Conservation (phyloP, 2,113 vertebrate genomes). For the Probosciger aterrimus region DNA sequence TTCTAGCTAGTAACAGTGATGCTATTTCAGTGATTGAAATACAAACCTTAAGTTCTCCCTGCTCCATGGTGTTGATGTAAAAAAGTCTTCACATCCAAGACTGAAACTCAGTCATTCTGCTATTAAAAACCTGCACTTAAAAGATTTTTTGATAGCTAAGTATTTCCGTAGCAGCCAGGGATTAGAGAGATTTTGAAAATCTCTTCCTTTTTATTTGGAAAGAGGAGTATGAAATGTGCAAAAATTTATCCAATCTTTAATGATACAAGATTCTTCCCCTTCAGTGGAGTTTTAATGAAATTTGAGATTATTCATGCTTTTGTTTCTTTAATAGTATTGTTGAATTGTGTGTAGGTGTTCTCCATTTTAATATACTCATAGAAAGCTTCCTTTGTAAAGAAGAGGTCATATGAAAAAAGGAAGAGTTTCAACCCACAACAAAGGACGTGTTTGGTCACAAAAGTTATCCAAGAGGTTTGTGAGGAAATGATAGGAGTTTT, state of each 20-base stretch:
- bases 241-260: not conserved
- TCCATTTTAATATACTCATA: not conserved
- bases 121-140: not conserved
- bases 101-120: not conserved
- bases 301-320: not conserved
- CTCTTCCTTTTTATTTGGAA: not conserved
- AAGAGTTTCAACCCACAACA: not conserved
- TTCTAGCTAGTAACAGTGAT: not conserved
- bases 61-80: not conserved
- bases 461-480: not conserved
- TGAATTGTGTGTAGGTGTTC: not conserved
- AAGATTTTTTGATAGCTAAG: not conserved
- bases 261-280: not conserved
- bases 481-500: not conserved
- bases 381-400: not conserved
- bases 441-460: not conserved
- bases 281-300: not conserved
- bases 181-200: not conserved
- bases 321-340: not conserved
- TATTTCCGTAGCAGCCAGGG: not conserved
- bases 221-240: not conserved
- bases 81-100: not conserved
- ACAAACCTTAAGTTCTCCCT: not conserved
- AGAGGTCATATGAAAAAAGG: not conserved
- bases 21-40: not conserved